Percentiles rank a stretch among this genome's conserved stretches.
phyloP scores from a whole-genome alignment of 2,797 vertebrate genomes.

The Siniperca undulata region DNA sequence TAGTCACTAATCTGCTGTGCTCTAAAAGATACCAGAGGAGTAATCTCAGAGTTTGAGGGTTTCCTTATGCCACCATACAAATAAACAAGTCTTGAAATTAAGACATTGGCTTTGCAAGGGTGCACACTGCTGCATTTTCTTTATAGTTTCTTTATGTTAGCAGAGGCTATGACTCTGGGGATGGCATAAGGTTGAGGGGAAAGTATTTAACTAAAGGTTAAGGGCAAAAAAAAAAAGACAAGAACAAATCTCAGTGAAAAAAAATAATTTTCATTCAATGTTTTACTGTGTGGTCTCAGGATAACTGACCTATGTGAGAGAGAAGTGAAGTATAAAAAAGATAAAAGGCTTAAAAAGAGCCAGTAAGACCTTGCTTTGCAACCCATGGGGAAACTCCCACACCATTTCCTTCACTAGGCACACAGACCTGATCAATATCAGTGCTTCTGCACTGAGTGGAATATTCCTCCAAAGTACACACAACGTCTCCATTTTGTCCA shows the following conservation, averaged over 20 bases:
- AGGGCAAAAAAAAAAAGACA: background rate
- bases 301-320: constrained; percentile 3
- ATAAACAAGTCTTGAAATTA: constrained; percentile 5
- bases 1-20: constrained; percentile 18
- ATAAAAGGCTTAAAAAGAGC: constrained; percentile 22
- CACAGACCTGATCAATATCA: constrained; percentile 67
- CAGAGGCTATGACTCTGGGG: background rate
- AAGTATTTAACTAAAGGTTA: background rate
- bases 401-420: constrained; percentile 48
- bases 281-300: background rate
- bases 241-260: background rate
- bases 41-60: background rate
- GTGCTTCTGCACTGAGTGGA: constrained; percentile 41
- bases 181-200: background rate
- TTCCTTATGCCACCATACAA: background rate
- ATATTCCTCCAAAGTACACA: constrained; percentile 55
- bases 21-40: background rate
- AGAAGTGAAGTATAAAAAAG: background rate
- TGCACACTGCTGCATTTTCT: constrained; percentile 10
- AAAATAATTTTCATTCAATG: background rate
- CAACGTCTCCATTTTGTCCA: constrained; percentile 40
- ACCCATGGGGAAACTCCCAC: constrained; percentile 69
- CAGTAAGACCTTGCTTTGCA: constrained; percentile 30
- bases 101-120: background rate
- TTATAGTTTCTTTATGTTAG: background rate